Base-by-base conservation (phyloP, 2,113 vertebrate species). In the Poeciliopsis occidentalis region DNA sequence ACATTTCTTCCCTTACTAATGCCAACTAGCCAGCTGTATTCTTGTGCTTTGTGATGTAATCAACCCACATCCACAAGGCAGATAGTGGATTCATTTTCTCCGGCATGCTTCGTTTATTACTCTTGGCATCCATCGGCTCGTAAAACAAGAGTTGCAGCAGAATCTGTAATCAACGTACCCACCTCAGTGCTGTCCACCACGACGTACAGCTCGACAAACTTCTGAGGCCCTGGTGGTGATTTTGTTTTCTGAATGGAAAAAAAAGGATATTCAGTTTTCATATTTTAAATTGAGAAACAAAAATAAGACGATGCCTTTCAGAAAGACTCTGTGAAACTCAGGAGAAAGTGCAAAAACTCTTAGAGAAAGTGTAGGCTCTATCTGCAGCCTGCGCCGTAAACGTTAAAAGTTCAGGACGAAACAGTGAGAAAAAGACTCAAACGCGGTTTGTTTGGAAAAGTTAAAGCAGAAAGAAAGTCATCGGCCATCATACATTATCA, bases 151-250 rank as follows among this genome's bases (percentile, higher is more conserved):
- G 51, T 57, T 24, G 10, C 51, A 24, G n/a, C 5, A n/a, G 22
- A 7, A n/a, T n/a, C 22, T 57, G n/a, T 57, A 19, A 1, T 24
- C 2, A 8, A 39, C 8, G n/a, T 4, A 1, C 70, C 79, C 87
- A 98, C 97, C 96, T 98, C 97, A 0, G 85, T 10, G 0, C 94
- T 95, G 91, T 98, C 97, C 0, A 92, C 94, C 0, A 98, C 96
- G 78, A 98, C 90, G 0, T 94, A 95, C 78, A 98, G 72, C 90
- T 98, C 97, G 41, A 98, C 96, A 0, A 94, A 97, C 62, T 80
- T 93, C 60, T 90, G 88, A 0, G 87, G 90, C 51, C 64, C 85
- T 0, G 86, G 62, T 26, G 69, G 1, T 0, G 77, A 6, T 15
- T 90, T 86, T 0, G 51, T 85, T 74, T 91, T 94, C 96, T 98